Base-by-base conservation (phyloP, 1,140 invertebrate species). In the Coptotermes formosanus region DNA sequence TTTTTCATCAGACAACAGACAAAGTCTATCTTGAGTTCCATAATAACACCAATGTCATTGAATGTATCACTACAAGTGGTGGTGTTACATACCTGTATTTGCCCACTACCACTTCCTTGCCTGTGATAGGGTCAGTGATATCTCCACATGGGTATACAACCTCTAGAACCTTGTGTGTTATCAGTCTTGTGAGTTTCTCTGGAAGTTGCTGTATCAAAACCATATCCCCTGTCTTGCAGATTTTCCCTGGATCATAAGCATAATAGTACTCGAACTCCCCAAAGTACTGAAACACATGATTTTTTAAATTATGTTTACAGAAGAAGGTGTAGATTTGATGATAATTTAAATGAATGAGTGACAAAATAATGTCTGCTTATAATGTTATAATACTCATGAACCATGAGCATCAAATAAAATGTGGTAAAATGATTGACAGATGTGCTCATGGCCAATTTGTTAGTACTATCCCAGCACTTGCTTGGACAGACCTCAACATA, bases 141-240 rank as follows among this genome's bases (percentile, higher is more conserved):
- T 98, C 96, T 87, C 97, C 97, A 87, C 95, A 91, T 32, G 95
- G 95, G 91, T 96, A 96, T 44, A 98, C 93, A 25, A 97, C 93
- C 90, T 97, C 94, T 89, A 96, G 91, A 3, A 98, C 93, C 91
- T 94, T 92, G 88, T 97, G 96, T 14, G 95, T 95, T 8, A 97
- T 96, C 23, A 96, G 90, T 83, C 94, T 94, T 1, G 96, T 96
- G 85, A 97, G 87, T 90, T 94, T 95, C 86, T 94, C 89, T 21
- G 95, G 94, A 48, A 97, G 90, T 87, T 93, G 92, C 90, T 96
- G 92, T 88, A 97, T 94, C 81, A 97, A 90, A 30, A 97, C 96
- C 69, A 96, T 92, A 89, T 98, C 97, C 19, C 96, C 96, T 55
- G 94, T 92, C 92, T 97, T 97, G 89, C 95, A 96, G 44, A 93